A percentile compares a stretch with the other conserved stretches of the same genome.
These are phyloP conservation scores for Trachurus trachurus DNA, from an alignment of 2,797 vertebrate species.

Conservation along the genomic window DNA sequence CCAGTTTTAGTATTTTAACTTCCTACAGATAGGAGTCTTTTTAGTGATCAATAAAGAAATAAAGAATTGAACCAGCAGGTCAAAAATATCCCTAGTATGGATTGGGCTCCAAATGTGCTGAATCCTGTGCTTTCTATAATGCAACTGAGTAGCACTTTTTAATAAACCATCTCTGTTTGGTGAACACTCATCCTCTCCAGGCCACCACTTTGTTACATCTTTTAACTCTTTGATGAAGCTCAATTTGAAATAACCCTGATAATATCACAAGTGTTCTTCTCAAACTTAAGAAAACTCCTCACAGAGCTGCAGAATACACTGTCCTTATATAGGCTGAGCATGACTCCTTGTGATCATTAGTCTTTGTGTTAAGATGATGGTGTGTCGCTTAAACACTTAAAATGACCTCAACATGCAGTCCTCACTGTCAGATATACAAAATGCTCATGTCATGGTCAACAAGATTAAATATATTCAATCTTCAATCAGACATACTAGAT, in stretches of 20 bases:
- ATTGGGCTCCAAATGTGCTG: not conserved
- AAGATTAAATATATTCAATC: not conserved
- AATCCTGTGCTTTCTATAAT: not conserved
- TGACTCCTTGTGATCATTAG: not conserved
- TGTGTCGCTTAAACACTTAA: not conserved
- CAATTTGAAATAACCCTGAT: not conserved
- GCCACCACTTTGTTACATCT: not conserved
- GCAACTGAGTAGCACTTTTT: not conserved
- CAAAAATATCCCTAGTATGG: not conserved
- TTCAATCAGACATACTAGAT: not conserved
- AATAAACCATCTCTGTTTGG: not conserved
- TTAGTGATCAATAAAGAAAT: not conserved
- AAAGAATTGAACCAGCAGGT: not conserved
- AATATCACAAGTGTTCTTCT: not conserved
- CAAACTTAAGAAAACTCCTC: not conserved
- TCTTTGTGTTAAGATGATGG: not conserved
- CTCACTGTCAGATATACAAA: not conserved
- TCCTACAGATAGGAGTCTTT: not conserved
- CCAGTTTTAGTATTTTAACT: slow-evolving; percentile 1
- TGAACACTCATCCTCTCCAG: not conserved
- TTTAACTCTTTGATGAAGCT: not conserved
- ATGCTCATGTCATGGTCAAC: not conserved
- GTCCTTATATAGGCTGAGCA: not conserved
- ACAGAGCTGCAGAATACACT: not conserved
- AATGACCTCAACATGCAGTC: not conserved